Evolutionary conservation across 2,888 invertebrate genomes (phyloP), one percentile per base, ranked within the genome.

Genomic region (Cheiracanthium punctorium): DNA sequence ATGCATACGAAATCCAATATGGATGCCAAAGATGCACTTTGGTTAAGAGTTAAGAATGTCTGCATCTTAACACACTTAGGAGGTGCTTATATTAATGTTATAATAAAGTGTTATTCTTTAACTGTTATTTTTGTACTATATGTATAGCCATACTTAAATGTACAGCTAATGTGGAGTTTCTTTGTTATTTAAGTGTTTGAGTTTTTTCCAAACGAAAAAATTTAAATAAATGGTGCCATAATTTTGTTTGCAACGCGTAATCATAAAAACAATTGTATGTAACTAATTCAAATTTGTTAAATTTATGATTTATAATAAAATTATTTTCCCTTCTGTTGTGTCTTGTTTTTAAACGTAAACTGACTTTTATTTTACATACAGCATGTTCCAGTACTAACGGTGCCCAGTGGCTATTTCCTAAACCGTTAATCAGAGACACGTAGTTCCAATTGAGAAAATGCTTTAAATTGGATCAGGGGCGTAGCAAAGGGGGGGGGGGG

Each of bases 121-220:
- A 69, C 20, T 84, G 72, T 84, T 84, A 84, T 77, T 84, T 84
- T 84, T 84, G 82, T 84, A 84, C 72, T 77, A 77, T 77, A 77
- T 84, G 82, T 84, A 77, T 77, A 84, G 73, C 77, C 65, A 77
- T 52, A 64, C n/a, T 20, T 29, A 30, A 75, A 29, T 82, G 82
- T 82, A 82, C 76, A 82, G 76, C 76, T 75, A 75, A 58, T 58
- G 58, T 58, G 58, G 24, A 58, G 58, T 58, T 58, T 58, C 20
- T 58, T 58, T 58, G 58, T 58, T 58, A 58, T 24, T 58, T 58
- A 48, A 48, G 67, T 67, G 69, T 69, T 24, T n/a, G 33, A 20
- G 7, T 20, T 69, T 12, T 69, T 69, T 69, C 7, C 1, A 33
- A 33, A 20, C 33, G 69, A n/a, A 33, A 37, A 17, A 37, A n/a